Percentiles rank a stretch among this genome's conserved stretches.
These are phyloP conservation scores for Idaea aversata DNA, from an alignment of 2,888 invertebrate genomes.

Conservation along the genomic window DNA sequence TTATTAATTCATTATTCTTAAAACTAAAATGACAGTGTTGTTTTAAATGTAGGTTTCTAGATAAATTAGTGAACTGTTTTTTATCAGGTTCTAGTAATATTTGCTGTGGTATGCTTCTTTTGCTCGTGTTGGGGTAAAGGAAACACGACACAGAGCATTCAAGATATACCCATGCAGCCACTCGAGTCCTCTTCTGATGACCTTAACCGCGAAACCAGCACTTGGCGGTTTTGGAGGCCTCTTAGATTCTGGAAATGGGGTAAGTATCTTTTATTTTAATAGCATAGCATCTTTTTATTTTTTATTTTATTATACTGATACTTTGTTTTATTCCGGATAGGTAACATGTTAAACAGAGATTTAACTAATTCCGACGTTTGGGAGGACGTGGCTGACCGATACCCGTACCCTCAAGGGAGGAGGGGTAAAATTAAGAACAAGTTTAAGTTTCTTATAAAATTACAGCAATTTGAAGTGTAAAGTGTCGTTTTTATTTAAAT, in stretches of 20 bases:
- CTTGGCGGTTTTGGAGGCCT: constrained; percentile 52
- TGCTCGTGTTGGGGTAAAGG: constrained; percentile 41
- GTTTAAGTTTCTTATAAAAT: constrained; percentile 62
- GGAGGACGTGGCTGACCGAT: constrained; percentile 44
- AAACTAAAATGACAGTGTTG: neutral
- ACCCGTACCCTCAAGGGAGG: constrained; percentile 27
- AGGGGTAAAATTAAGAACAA: constrained; percentile 58
- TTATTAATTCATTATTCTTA: constrained; percentile 6
- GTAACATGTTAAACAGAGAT: constrained; percentile 52
- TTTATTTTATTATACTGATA: constrained; percentile 14
- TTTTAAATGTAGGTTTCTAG: constrained; percentile 5
- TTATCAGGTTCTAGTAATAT: constrained; percentile 43
- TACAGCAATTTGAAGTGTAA: constrained; percentile 57
- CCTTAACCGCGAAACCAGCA: constrained; percentile 38
- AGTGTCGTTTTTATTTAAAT: constrained; percentile 17
- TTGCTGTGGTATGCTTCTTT: constrained; percentile 42
- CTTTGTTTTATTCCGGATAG: constrained; percentile 39
- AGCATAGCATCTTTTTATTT: neutral
- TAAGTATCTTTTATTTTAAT: constrained; percentile 30
- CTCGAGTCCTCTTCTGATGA: constrained; percentile 38
- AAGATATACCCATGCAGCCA: constrained; percentile 39
- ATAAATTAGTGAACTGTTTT: constrained; percentile 7
- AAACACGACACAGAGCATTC: constrained; percentile 33
- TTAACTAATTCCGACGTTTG: constrained; percentile 47
- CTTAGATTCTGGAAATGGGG: constrained; percentile 55